Evolutionary conservation across 2,113 vertebrate genomes (phyloP).

Genomic region (Melospiza georgiana): DNA sequence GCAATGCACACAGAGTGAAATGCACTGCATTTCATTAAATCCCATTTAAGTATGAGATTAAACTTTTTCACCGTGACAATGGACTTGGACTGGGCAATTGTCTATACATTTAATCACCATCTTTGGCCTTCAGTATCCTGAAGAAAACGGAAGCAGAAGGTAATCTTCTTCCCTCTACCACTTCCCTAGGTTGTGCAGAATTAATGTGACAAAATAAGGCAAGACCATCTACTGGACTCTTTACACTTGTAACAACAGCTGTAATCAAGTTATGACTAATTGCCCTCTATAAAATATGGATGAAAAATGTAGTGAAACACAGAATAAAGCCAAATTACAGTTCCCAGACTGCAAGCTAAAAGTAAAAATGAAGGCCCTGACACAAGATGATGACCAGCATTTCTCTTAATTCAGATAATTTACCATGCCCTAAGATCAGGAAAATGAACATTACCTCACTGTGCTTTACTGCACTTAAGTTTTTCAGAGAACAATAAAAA

Average conservation of each 20-base stretch:
- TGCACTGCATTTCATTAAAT: background rate
- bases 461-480: background rate
- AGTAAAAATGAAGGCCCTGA: background rate
- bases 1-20: background rate
- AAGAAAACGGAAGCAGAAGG: background rate
- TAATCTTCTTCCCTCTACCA: background rate
- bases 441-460: background rate
- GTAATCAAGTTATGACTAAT: background rate
- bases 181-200: background rate
- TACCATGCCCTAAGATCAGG: background rate
- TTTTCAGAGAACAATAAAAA: background rate
- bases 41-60: background rate
- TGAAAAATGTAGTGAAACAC: background rate
- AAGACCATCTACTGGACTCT: background rate
- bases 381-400: background rate
- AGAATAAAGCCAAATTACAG: background rate
- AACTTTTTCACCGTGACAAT: background rate
- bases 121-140: background rate
- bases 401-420: background rate
- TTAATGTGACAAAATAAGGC: background rate
- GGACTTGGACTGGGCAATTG: background rate
- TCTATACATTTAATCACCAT: background rate
- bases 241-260: background rate
- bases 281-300: background rate
- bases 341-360: background rate